Conservation (phyloP, 2,797 vertebrate species). For the Tarsius wallacei region DNA sequence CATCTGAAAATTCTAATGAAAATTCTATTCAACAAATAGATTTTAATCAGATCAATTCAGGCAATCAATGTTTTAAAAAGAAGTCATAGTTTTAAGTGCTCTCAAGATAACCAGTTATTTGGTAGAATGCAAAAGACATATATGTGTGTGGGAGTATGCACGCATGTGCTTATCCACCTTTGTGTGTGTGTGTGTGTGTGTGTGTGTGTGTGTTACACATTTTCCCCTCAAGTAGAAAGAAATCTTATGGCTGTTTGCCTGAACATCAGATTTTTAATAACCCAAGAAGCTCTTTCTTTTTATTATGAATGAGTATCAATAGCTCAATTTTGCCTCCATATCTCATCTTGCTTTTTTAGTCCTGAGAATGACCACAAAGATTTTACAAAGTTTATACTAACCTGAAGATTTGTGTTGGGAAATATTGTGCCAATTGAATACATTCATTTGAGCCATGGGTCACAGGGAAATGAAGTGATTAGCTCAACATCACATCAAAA, state of each 20-base stretch:
- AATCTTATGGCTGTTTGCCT: neutral
- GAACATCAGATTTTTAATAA: neutral
- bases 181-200: fast-evolving
- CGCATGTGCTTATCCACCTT: too few relatives aligned
- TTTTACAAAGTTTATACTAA: conserved; percentile 16
- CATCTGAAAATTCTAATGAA: conserved; percentile 62
- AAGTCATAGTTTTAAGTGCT: conserved; percentile 28
- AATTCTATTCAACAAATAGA: conserved; percentile 58
- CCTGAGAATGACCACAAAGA: neutral
- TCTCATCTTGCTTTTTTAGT: neutral
- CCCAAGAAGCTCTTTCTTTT: neutral
- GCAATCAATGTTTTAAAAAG: neutral
- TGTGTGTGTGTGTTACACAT: neutral
- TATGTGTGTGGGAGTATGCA: neutral
- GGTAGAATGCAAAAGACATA: neutral
- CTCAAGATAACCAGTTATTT: conserved; percentile 52
- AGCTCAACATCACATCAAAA: neutral
- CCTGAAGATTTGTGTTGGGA: neutral
- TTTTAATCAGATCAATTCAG: conserved; percentile 63
- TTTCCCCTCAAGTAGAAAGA: neutral
- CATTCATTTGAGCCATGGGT: neutral
- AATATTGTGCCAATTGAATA: neutral
- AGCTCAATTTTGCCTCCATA: neutral
- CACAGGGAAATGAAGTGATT: conserved; percentile 2
- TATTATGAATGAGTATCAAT: neutral